Evolutionary conservation across 1,140 invertebrate species (phyloP), one percentile per base, ranked within the genome.

Genomic region (Drosophila sp.): DNA sequence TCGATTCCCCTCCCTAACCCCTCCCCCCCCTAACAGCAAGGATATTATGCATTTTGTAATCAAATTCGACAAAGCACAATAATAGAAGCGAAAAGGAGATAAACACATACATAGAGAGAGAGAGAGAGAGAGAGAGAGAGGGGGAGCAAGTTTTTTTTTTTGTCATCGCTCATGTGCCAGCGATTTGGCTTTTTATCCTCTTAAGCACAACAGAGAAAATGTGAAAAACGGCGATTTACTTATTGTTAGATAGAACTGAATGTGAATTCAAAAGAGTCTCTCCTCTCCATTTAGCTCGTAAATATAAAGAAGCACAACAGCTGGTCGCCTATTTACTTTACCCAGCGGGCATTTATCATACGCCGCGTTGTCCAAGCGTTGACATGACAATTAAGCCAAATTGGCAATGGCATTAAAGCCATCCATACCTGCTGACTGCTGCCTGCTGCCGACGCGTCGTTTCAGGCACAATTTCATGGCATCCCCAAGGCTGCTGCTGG

Each of bases 371-470:
- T 66, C 80, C 61, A 17, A 66, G 60, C 78, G 82, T 78, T 74
- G 75, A 85, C 82, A 86, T 80, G 79, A 67, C 73, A 79, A 82
- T 85, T 82, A 82, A 66, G 75, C 66, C 71, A 86, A 79, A 83
- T 79, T 71, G 79, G 63, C 70, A 44, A 50, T 50, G 44, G 44
- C 70, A 63, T 72, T 66, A 60, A 63, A 64, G 60, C 35, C 27
- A 41, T 63, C 35, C 27, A 41, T 63, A 50, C 47, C 32, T 35
- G 50, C 60, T 50, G 17, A 47, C 17, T 25, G 54, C 23, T 17
- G 33, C 4, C 7, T 55, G 30, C 17, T 1, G 27, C 55, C 7
- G 17, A 6, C 44, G 3, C 7, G 32, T 30, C 11, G 7, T 47
- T 25, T 47, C 54, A 17, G 29, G 5, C 10, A 23, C 25, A 4